Conservation (phyloP, 2,113 vertebrate genomes). For the Bostrychus sinensis region DNA sequence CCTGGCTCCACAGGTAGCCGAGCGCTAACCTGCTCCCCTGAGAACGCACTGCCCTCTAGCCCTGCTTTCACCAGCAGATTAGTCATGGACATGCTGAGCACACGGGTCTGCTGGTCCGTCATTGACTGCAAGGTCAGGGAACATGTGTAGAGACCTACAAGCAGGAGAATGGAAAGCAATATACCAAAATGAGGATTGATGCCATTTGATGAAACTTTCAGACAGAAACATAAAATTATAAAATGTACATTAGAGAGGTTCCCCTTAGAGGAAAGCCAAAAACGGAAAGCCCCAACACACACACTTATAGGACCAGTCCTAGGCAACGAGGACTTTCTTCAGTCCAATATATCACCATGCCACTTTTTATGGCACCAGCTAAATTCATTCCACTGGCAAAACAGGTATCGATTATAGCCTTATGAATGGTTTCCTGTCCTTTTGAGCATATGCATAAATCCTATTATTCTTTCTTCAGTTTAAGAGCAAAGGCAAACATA, state of each 20-base stretch:
- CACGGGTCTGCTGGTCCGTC: slow-evolving; percentile 83
- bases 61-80: slow-evolving; percentile 80
- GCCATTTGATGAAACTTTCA: not conserved
- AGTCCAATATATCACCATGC: slow-evolving; percentile 56
- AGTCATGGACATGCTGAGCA: slow-evolving; percentile 80
- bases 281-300: slow-evolving; percentile 55
- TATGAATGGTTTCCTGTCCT: slow-evolving; percentile 42
- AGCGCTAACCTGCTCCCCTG: slow-evolving; percentile 69
- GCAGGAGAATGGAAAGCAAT: not conserved
- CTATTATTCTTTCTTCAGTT: not conserved
- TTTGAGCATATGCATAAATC: slow-evolving; percentile 13
- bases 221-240: not conserved
- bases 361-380: slow-evolving; percentile 57
- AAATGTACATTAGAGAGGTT: not conserved
- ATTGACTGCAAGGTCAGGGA: slow-evolving; percentile 81
- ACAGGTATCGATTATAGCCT: slow-evolving; percentile 60
- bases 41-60: slow-evolving; percentile 64
- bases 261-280: slow-evolving; percentile 43
- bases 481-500: not conserved
- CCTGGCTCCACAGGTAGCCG: slow-evolving; percentile 85
- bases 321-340: slow-evolving; percentile 28
- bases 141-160: slow-evolving; percentile 88
- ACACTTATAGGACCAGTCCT: slow-evolving; percentile 61
- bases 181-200: not conserved
- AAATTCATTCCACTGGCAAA: slow-evolving; percentile 55